Base-by-base conservation (phyloP, 2,888 invertebrate species). In the Phania funesta region DNA sequence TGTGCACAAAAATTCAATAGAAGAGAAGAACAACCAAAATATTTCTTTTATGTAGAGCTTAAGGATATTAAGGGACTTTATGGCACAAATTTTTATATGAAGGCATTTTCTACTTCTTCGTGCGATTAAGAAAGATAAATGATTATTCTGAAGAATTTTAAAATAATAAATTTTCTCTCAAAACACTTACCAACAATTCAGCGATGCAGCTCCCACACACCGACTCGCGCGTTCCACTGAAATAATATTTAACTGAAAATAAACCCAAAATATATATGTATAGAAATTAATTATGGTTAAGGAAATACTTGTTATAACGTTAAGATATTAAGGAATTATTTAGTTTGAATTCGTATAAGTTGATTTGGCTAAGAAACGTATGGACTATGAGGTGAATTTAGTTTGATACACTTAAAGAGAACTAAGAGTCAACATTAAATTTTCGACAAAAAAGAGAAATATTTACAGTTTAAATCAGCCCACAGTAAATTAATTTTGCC, bases 81-180 rank as follows among this genome's bases (percentile, higher is more conserved):
- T 54, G 65, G 76, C 76, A 65, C n/a, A 58, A 65, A 76, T 76
- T 76, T 67, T 46, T 65, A 20, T 65, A 46, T 22, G 38, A 71
- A 71, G 48, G 65, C 64, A 76, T 80, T 65, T 46, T 60, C 18
- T n/a, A 20, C 70, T 70, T 18, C 26, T 70, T 67, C n/a, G 38
- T 62, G 75, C 65, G 75, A 80, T 80, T 76, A 80, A 80, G 71
- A 76, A 35, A 76, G 75, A 80, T 76, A 76, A 80, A 76, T 71
- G 58, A 80, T 76, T 76, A 38, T 75, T 32, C 48, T 50, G 41
- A 58, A 62, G 75, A 70, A 80, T 80, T 46, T 68, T 56, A 56
- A 74, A 62, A 80, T 48, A 64, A 80, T 74, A 74, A 74, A 80
- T 74, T 62, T 68, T 24, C 62, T 60, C 52, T 46, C 22, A 54